Evolutionary conservation across 1,140 invertebrate genomes (phyloP).

Genomic region (Drosophila albomicans): DNA sequence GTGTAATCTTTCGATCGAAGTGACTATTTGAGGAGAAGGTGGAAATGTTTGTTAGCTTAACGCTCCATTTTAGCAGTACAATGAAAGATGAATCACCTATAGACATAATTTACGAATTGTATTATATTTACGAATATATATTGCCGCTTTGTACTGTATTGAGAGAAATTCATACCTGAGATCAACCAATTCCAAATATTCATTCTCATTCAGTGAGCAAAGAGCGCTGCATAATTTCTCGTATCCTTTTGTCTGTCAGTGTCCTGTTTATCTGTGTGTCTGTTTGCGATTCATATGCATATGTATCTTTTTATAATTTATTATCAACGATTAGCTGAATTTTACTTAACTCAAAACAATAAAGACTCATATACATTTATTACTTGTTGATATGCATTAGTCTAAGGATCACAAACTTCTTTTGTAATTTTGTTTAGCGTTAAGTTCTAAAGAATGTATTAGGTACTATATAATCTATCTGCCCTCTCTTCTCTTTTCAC

Average conservation of each 20-base stretch:
- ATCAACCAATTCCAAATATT: neutral
- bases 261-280: neutral
- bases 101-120: conserved; percentile 46
- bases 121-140: conserved; percentile 47
- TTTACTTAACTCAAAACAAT: conserved; percentile 8
- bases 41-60: conserved; percentile 21
- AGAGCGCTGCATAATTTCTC: neutral
- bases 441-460: conserved; percentile 56
- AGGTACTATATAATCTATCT: conserved; percentile 10
- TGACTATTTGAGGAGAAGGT: conserved; percentile 15
- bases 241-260: conserved; percentile 3
- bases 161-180: neutral
- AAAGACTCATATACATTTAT: conserved; percentile 25
- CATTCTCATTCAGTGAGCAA: conserved; percentile 21
- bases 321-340: conserved; percentile 35
- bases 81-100: conserved; percentile 40
- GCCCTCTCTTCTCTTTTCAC: too few species aligned
- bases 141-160: conserved; percentile 30
- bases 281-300: conserved; percentile 4
- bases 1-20: conserved; percentile 32
- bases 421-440: conserved; percentile 37
- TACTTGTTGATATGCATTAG: conserved; percentile 23
- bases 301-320: conserved; percentile 11
- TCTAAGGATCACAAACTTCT: conserved; percentile 1
- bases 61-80: conserved; percentile 17